Conservation (phyloP, 2,797 vertebrate genomes). For the Notolepis coatsorum region DNA sequence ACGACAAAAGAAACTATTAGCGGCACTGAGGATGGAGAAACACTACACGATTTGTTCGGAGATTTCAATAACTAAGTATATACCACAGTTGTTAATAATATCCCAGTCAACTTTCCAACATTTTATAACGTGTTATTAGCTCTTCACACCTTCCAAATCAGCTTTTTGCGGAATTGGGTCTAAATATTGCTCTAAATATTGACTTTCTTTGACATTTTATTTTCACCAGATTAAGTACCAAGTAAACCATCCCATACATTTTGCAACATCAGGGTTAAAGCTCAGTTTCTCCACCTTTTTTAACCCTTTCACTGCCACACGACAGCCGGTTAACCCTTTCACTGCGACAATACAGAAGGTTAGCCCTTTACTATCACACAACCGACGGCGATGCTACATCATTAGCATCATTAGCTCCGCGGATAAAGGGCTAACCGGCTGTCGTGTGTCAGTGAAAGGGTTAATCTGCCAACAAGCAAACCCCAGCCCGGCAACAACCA, state of each 20-base stretch:
- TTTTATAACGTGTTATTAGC: not conserved
- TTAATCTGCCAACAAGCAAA: not conserved
- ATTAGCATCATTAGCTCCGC: too few relatives aligned
- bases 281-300: not conserved
- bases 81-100: slow-evolving; percentile 16
- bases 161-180: not conserved
- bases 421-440: too few relatives aligned
- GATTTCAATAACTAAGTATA: too few relatives aligned
- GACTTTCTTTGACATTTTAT: not conserved
- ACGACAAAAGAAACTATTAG: slow-evolving; percentile 59
- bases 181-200: not conserved
- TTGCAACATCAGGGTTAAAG: not conserved
- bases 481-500: not conserved
- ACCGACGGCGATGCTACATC: too few relatives aligned
- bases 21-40: slow-evolving; percentile 39
- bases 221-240: too few relatives aligned
- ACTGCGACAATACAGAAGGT: too few relatives aligned
- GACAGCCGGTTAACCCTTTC: too few relatives aligned
- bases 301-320: too few relatives aligned
- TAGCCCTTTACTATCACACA: too few relatives aligned
- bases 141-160: too few relatives aligned
- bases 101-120: slow-evolving; percentile 8
- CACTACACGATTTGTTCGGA: too few relatives aligned
- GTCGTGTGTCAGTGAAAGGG: too few relatives aligned
- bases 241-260: not conserved